phyloP scores from a whole-genome alignment of 2,888 invertebrate genomes.

The Morinoia aosen region DNA sequence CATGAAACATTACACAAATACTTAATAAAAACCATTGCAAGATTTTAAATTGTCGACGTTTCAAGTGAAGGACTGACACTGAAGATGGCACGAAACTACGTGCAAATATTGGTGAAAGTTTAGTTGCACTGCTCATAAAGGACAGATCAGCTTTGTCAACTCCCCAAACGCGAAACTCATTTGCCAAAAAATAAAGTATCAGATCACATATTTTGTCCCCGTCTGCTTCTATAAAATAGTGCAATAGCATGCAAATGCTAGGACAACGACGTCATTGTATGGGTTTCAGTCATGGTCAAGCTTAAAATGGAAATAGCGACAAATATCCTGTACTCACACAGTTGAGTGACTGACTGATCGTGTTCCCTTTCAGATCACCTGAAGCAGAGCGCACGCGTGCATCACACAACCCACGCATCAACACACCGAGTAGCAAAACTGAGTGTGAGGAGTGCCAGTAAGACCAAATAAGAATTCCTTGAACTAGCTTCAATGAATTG shows the following conservation, averaged over 20 bases:
- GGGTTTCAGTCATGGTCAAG: neutral
- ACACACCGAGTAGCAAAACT: neutral
- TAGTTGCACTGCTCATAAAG: too few relatives aligned
- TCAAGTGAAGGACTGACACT: neutral
- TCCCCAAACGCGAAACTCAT: too few relatives aligned
- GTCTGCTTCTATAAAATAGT: neutral
- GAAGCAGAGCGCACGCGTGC: neutral
- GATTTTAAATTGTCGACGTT: neutral
- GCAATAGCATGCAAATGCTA: neutral
- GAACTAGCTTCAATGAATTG: neutral
- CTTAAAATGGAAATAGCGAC: neutral
- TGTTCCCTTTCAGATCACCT: neutral
- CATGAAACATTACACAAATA: neutral
- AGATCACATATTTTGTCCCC: neutral
- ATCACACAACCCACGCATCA: neutral
- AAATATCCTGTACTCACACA: neutral
- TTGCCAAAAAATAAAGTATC: too few relatives aligned
- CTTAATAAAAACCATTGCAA: neutral
- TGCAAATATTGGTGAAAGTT: neutral
- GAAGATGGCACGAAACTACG: neutral
- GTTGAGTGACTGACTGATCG: neutral
- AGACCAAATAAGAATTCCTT: neutral
- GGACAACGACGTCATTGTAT: neutral
- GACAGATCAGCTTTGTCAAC: too few relatives aligned
- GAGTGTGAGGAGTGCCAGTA: neutral